A percentile compares a stretch with the other conserved stretches of the same genome.
phyloP scores from a whole-genome alignment of 2,113 vertebrate genomes.

The Amia ocellicauda region DNA sequence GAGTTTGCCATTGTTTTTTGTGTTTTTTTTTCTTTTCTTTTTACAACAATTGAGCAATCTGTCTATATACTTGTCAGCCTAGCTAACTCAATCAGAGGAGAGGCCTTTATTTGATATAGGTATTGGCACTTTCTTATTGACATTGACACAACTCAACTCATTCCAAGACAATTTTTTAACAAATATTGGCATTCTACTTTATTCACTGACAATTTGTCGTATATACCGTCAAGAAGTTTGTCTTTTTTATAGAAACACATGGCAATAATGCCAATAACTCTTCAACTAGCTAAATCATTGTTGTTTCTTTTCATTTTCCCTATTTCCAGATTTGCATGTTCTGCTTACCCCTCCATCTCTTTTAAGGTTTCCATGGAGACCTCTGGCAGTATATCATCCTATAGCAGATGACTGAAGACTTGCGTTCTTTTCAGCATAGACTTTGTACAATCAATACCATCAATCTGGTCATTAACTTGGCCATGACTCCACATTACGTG shows the following conservation, averaged over 20 bases:
- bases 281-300: too few species aligned
- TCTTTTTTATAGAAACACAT: too few species aligned
- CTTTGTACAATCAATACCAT: slow-evolving; percentile 7
- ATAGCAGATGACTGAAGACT: not conserved
- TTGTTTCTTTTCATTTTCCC: slow-evolving; percentile 13
- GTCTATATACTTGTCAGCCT: slow-evolving; percentile 37
- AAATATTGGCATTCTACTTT: slow-evolving; percentile 66
- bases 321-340: slow-evolving; percentile 30
- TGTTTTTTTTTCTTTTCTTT: not conserved
- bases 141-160: slow-evolving; percentile 75
- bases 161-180: slow-evolving; percentile 63
- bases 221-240: slow-evolving; percentile 39
- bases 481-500: too few species aligned
- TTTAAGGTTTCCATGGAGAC: slow-evolving; percentile 63
- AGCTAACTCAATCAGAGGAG: slow-evolving; percentile 32
- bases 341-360: slow-evolving; percentile 34
- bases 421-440: not conserved
- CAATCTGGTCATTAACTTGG: not conserved
- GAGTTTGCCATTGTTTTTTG: too few species aligned
- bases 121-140: slow-evolving; percentile 70
- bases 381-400: not conserved
- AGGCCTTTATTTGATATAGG: slow-evolving; percentile 53
- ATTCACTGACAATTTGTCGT: slow-evolving; percentile 54
- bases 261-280: too few species aligned
- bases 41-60: slow-evolving; percentile 27